These are phyloP conservation scores for Drosophila diplacantha DNA, from an alignment of 2,888 invertebrate genomes.

Conservation along the genomic window DNA sequence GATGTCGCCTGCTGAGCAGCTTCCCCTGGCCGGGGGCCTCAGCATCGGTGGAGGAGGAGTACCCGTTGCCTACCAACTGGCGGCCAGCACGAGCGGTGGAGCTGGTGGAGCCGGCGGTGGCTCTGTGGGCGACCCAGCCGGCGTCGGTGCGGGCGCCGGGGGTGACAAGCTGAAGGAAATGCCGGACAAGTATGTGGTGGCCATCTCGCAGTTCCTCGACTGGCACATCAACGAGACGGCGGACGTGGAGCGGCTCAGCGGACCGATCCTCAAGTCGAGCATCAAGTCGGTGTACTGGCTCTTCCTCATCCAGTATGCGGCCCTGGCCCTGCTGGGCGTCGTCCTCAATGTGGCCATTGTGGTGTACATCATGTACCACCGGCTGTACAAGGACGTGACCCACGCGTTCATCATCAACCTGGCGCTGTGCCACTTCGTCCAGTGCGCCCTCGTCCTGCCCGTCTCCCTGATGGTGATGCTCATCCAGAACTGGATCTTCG, in stretches of 20 bases:
- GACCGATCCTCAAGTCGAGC: slow-evolving; percentile 81
- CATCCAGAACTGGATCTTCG: slow-evolving; percentile 86
- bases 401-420: slow-evolving; percentile 83
- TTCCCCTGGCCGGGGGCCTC: slow-evolving; percentile 35
- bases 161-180: slow-evolving; percentile 72
- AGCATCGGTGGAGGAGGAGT: slow-evolving; percentile 3
- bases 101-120: slow-evolving; percentile 1
- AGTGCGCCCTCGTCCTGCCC: slow-evolving; percentile 84
- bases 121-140: neutral
- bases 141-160: slow-evolving; percentile 36
- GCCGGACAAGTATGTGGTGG: slow-evolving; percentile 75
- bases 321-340: slow-evolving; percentile 80
- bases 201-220: slow-evolving; percentile 73
- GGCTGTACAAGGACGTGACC: slow-evolving; percentile 82
- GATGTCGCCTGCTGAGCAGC: slow-evolving; percentile 59
- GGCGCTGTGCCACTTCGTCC: slow-evolving; percentile 83
- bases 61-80: slow-evolving; percentile 21
- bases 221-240: slow-evolving; percentile 74
- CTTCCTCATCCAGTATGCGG: slow-evolving; percentile 82
- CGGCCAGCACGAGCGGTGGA: slow-evolving; percentile 21
- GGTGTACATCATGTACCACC: slow-evolving; percentile 78
- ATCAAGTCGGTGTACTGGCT: slow-evolving; percentile 81
- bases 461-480: slow-evolving; percentile 83
- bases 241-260: slow-evolving; percentile 79
- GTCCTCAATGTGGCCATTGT: slow-evolving; percentile 81